Evolutionary conservation across 2,888 invertebrate genomes (phyloP).

Genomic region (Stegana nigrithorax): DNA sequence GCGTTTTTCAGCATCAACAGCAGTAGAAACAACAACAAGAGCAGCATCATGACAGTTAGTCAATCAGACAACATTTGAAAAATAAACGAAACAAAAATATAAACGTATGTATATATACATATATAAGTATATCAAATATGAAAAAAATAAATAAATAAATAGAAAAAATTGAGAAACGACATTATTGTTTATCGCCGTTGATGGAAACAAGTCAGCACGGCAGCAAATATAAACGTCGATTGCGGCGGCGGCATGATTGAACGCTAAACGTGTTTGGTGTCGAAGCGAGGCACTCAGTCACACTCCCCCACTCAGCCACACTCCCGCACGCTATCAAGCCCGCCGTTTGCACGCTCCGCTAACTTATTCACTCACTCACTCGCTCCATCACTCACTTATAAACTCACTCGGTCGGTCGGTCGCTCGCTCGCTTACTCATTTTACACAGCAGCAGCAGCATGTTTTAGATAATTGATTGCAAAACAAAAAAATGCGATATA

Average conservation of each 20-base stretch:
- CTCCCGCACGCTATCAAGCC: no score
- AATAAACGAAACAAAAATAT: background rate
- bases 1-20: no score
- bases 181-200: conserved; percentile 11
- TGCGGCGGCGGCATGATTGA: no score
- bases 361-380: conserved; percentile 1
- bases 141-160: background rate
- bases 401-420: no score
- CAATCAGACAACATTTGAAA: background rate
- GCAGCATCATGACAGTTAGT: no score
- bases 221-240: background rate
- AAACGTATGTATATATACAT: background rate
- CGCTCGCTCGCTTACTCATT: no score
- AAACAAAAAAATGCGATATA: conserved; percentile 40
- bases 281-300: no score
- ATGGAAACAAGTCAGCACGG: conserved; percentile 5
- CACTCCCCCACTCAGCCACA: no score
- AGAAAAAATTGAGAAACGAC: conserved; percentile 1
- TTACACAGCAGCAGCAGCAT: no score
- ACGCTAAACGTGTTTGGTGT: no score
- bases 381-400: conserved; percentile 36
- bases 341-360: no score
- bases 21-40: no score
- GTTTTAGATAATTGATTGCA: conserved; percentile 44
- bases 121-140: background rate